Evolutionary conservation across 2,888 invertebrate species (phyloP), one percentile per base, ranked within the genome.

Genomic region (Celastrina argiolus): DNA sequence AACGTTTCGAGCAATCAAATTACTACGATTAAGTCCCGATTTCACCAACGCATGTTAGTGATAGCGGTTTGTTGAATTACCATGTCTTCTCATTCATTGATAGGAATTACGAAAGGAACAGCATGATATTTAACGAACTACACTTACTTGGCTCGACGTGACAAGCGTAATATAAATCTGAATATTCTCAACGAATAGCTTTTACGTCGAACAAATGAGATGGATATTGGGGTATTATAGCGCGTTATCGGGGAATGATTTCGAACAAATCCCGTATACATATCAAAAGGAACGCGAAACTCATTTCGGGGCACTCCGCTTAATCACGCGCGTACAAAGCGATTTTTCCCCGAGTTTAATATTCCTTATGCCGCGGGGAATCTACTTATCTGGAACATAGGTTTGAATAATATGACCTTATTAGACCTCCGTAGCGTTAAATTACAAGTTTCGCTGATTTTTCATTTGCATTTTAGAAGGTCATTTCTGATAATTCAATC

Each of bases 351-450:
- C 41, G 74, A 71, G 76, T 74, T 78, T 78, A 78, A 80, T 81
- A 79, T 81, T 79, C 75, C 68, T 70, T 70, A 73, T 56, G 73
- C 79, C 79, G 78, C 69, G 64, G 80, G 81, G 79, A 81, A 80
- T 81, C 78, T 66, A 73, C 45, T 64, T 68, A 39, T 67, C 64
- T 66, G 73, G 58, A 31, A 73, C 72, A 71, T 72, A 75, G 75
- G 45, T 63, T 67, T 65, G 63, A 41, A 65, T 42, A 31, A 58
- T 58, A 58, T 34, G 34, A 18, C 36, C 39, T 39, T 36, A 14
- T 63, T 39, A 18, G 51, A 12, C 22, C 5, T 51, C 22, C 14
- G 51, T 26, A 36, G 7, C 36, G 8, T 36, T 31, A 6, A 16
- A 22, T 22, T 12, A 22, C 12, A 51, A 51, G 14, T 51, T 26